These are phyloP conservation scores for Pseudocheirus occidentalis DNA, from an alignment of 2,797 vertebrate genomes.

Conservation along the genomic window DNA sequence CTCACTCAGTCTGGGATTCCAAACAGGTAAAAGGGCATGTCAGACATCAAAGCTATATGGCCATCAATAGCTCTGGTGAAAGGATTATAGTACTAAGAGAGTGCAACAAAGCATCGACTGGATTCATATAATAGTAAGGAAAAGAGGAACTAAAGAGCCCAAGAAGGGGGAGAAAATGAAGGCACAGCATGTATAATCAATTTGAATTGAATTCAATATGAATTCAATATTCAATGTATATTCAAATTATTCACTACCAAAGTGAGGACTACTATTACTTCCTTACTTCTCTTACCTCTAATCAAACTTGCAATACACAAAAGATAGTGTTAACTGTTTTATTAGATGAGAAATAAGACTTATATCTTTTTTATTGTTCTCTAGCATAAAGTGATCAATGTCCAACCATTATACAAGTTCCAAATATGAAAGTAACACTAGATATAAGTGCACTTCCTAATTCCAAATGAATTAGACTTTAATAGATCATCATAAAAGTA, in stretches of 20 bases:
- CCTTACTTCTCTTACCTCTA: not conserved
- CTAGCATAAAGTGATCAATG: not conserved
- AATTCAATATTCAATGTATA: too few relatives aligned
- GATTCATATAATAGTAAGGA: not conserved
- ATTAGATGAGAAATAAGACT: not conserved
- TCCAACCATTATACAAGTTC: not conserved
- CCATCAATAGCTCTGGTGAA: constrained; percentile 29
- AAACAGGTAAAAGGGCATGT: not conserved
- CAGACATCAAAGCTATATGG: not conserved
- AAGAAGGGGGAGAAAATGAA: constrained; percentile 4
- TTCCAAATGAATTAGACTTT: constrained; percentile 25
- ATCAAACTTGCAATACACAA: not conserved
- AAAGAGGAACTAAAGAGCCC: not conserved
- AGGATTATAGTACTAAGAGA: constrained; percentile 18
- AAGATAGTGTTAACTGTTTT: not conserved
- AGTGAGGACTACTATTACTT: not conserved
- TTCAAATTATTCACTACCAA: not conserved
- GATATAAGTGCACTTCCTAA: not conserved
- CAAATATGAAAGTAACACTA: constrained; percentile 1
- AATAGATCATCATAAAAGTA: constrained; percentile 28
- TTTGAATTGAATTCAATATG: too few relatives aligned
- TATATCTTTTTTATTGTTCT: not conserved
- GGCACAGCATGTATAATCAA: not conserved
- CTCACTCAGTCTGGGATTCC: not conserved
- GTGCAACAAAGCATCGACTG: not conserved